These are phyloP conservation scores for Sinhomidia bicolor DNA, from an alignment of 2,888 invertebrate species.

Conservation along the genomic window DNA sequence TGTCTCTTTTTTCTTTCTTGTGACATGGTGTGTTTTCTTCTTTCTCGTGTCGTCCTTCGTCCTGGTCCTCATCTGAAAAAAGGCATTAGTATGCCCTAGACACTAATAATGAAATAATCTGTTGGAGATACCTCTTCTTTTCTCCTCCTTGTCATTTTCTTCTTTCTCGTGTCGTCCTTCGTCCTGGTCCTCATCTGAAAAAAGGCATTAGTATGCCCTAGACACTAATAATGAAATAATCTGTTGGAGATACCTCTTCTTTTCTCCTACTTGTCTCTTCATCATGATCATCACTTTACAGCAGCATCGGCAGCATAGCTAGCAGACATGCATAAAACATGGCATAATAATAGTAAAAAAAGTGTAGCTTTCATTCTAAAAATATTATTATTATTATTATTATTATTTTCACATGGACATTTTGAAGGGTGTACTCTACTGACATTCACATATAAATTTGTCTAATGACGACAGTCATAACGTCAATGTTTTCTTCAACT, in stretches of 20 bases:
- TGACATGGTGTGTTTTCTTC: conserved; percentile 8
- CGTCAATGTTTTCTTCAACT: conserved; percentile 54
- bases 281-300: not conserved
- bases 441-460: conserved; percentile 61
- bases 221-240: conserved; percentile 64
- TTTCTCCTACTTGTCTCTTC: not conserved
- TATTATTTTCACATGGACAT: not conserved
- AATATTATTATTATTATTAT: too few species aligned
- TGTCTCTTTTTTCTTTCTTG: not conserved
- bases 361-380: not conserved
- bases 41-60: conserved; percentile 33
- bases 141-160: not conserved
- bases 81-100: conserved; percentile 60
- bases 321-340: conserved; percentile 16
- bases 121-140: conserved; percentile 13
- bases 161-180: not conserved
- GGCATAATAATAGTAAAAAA: not conserved
- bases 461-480: conserved; percentile 58
- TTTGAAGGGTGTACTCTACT: conserved; percentile 24
- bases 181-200: conserved; percentile 38
- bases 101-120: conserved; percentile 64
- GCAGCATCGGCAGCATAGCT: not conserved
- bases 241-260: conserved; percentile 27
- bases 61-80: conserved; percentile 35
- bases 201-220: conserved; percentile 58